Percentiles rank a stretch among this genome's conserved stretches.
Conservation (phyloP, 2,113 vertebrate genomes). For the Spheniscus mendiculus region DNA sequence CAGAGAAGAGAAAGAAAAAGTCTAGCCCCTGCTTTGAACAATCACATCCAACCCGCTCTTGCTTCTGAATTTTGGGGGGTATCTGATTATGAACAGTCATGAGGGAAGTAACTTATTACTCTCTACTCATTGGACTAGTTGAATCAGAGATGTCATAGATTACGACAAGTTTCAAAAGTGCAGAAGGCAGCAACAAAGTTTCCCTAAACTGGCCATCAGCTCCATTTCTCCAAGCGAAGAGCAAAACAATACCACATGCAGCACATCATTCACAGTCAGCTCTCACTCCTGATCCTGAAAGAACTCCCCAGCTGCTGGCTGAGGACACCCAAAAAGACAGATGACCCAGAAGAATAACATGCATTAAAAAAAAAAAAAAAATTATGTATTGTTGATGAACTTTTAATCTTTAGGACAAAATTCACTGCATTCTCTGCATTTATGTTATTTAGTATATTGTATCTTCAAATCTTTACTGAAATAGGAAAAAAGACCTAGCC, state of each 20-base stretch:
- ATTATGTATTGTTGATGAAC: fast-evolving
- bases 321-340: background rate
- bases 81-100: background rate
- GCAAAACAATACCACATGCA: background rate
- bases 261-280: background rate
- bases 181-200: background rate
- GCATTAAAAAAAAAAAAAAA: background rate
- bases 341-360: background rate
- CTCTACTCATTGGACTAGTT: background rate
- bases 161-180: background rate
- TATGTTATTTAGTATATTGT: background rate
- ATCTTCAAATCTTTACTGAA: background rate
- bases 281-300: background rate
- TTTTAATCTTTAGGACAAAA: background rate
- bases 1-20: background rate
- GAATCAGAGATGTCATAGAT: background rate
- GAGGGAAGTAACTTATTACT: background rate
- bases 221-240: background rate
- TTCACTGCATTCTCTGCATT: background rate
- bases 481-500: background rate
- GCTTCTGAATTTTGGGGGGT: background rate
- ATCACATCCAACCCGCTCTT: background rate
- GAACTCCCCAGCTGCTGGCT: background rate
- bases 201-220: background rate
- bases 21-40: background rate